These are phyloP conservation scores for Magallana angulata DNA, from an alignment of 1,140 invertebrate species.

Conservation along the genomic window DNA sequence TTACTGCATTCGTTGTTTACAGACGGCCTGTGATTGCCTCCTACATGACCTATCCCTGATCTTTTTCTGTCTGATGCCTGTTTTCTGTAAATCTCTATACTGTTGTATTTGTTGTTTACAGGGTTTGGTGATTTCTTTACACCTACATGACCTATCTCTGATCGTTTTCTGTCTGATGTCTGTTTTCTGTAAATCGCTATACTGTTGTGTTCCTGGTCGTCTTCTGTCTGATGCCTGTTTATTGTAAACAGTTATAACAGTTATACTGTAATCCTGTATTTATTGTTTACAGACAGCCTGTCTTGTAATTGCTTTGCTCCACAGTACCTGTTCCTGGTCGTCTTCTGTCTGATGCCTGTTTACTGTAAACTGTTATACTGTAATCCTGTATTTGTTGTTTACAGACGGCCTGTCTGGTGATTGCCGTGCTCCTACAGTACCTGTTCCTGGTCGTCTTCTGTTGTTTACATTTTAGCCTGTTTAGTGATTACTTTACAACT, in stretches of 20 bases:
- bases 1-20: background rate
- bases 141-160: background rate
- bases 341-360: too few relatives aligned
- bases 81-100: too few relatives aligned
- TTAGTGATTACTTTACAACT: slow-evolving; percentile 11
- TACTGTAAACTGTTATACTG: too few relatives aligned
- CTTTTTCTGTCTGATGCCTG: background rate
- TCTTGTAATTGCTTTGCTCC: background rate
- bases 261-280: background rate
- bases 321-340: background rate
- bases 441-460: slow-evolving; percentile 13
- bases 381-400: background rate
- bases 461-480: background rate
- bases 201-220: background rate
- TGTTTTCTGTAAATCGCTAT: too few relatives aligned
- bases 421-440: background rate
- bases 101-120: background rate
- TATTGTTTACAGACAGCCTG: background rate
- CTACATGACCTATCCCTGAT: background rate
- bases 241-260: background rate
- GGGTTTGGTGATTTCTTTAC: background rate
- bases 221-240: background rate
- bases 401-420: slow-evolving; percentile 19
- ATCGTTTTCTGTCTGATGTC: background rate
- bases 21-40: slow-evolving; percentile 10